A percentile compares a stretch with the other conserved stretches of the same genome.
Evolutionary conservation across 2,797 vertebrate genomes (phyloP).

Genomic region (Dallia pectoralis): DNA sequence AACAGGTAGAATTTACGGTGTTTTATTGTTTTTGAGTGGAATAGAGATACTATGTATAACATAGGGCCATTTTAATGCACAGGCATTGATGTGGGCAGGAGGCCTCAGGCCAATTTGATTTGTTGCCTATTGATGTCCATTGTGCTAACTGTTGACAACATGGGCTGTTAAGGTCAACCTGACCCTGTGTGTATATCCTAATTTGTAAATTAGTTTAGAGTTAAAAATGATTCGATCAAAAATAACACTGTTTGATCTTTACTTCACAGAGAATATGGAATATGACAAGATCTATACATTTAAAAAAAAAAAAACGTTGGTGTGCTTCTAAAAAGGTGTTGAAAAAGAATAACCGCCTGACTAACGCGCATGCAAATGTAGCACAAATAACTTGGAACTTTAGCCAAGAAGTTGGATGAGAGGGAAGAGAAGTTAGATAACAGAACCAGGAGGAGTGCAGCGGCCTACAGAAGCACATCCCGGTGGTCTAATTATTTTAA

Average conservation of each 20-base stretch:
- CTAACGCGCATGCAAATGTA: slow-evolving; percentile 7
- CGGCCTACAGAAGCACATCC: slow-evolving; percentile 46
- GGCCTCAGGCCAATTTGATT: no score
- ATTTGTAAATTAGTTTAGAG: background rate
- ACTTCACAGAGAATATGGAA: background rate
- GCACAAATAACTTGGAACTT: slow-evolving; percentile 30
- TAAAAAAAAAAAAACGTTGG: background rate
- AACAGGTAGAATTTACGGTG: slow-evolving; percentile 43
- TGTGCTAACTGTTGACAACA: no score
- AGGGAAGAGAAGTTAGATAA: slow-evolving; percentile 32
- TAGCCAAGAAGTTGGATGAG: slow-evolving; percentile 30
- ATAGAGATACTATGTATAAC: background rate
- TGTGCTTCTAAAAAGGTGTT: background rate
- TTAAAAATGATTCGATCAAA: background rate
- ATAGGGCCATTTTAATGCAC: no score
- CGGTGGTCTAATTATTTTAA: slow-evolving; percentile 77
- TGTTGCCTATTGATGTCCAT: no score
- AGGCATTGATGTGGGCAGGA: no score
- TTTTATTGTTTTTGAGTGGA: background rate
- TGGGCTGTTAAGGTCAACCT: no score
- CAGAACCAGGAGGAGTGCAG: slow-evolving; percentile 26
- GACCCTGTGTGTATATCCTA: background rate
- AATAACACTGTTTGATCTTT: background rate
- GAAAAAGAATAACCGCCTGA: background rate
- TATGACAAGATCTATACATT: background rate